Conservation (phyloP, 2,797 vertebrate species). For the Iguana delicatissima region DNA sequence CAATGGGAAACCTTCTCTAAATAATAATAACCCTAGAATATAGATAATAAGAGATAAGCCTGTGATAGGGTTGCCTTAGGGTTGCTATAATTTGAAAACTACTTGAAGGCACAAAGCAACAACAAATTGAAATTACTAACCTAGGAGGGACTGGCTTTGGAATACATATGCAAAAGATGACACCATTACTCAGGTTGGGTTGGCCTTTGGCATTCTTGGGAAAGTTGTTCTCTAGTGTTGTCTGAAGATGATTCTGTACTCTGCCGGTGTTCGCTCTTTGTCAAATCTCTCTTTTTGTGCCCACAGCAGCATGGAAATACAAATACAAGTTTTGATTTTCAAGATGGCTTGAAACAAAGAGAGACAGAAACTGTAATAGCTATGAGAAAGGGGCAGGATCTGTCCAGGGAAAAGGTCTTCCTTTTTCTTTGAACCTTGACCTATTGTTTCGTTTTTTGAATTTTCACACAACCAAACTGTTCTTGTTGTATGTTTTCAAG, state of each 20-base stretch:
- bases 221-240: not conserved
- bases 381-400: not conserved
- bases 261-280: not conserved
- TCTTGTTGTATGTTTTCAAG: no score
- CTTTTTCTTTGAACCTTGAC: not conserved
- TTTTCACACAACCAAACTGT: not conserved
- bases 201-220: not conserved
- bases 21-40: no score
- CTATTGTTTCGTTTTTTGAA: not conserved
- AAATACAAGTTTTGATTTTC: not conserved
- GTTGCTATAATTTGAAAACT: no score
- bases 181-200: not conserved
- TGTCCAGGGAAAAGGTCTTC: not conserved
- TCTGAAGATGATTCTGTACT: not conserved
- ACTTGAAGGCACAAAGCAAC: no score
- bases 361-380: not conserved
- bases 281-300: not conserved
- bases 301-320: not conserved
- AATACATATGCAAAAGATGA: no score
- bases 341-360: not conserved
- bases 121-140: no score
- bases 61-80: no score
- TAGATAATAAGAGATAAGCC: no score
- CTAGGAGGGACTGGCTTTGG: no score
- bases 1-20: no score